Conservation (phyloP, 2,888 invertebrate genomes). For the Hyalella azteca region DNA sequence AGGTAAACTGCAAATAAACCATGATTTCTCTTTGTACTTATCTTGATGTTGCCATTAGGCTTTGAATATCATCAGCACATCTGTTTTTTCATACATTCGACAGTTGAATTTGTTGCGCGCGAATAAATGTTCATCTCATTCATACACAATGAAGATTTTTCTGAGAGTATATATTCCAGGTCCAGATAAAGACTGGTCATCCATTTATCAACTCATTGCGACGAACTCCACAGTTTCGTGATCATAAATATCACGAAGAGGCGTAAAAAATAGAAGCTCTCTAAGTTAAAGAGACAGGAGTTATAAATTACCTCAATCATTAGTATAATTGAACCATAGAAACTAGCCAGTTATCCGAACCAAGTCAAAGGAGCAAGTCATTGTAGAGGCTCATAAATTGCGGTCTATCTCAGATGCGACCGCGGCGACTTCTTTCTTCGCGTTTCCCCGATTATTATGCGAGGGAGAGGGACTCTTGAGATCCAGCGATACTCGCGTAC, state of each 20-base stretch:
- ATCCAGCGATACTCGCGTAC: constrained; percentile 7
- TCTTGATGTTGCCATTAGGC: no score
- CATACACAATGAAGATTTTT: background rate
- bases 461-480: background rate
- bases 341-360: constrained; percentile 15
- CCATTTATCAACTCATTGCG: background rate
- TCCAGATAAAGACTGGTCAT: background rate
- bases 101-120: background rate
- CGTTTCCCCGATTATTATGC: background rate
- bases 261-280: background rate
- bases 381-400: constrained; percentile 24
- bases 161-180: background rate
- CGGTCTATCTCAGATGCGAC: constrained; percentile 7
- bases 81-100: no score
- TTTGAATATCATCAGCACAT: no score
- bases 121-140: background rate
- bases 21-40: no score
- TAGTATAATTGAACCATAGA: constrained; percentile 37
- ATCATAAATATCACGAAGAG: background rate
- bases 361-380: constrained; percentile 34
- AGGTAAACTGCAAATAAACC: no score
- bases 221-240: background rate
- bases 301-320: constrained; percentile 24
- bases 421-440: constrained; percentile 1
- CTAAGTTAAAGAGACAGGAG: constrained; percentile 9